Base-by-base conservation (phyloP, 2,797 vertebrate genomes). In the Rhynchotus rufescens region DNA sequence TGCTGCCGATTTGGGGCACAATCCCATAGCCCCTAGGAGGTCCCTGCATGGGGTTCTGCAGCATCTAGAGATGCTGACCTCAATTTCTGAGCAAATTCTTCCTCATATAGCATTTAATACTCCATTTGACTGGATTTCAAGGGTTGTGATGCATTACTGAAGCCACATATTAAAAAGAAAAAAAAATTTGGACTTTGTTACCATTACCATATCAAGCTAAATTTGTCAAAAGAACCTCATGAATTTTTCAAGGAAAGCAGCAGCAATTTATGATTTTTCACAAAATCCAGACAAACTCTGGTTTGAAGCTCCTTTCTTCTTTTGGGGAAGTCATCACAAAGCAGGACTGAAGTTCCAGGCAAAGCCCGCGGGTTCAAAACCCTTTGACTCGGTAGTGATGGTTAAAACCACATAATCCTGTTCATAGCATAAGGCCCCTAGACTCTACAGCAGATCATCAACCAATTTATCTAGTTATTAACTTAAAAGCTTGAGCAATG, bases 221-320 rank as follows among this genome's bases (percentile, higher is more conserved):
- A 40, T 89, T 61, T 79, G 68, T 84, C 40, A 73, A 89, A 84
- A 84, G 40, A 74, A 76, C 14, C 42, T 89, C 75, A 89, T 74
- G 34, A 80, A 89, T 84, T 75, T 89, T 89, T 80, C 62, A 79
- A 62, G 32, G 40, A 84, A 78, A 74, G 60, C 38, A 54, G 54
- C 67, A 54, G 45, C 49, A 30, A 84, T 74, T 42, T 62, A n/a
- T 84, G 75, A 62, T 84, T 79, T 89, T 74, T 74, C 74, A 89
- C 49, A 62, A 68, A 56, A 44, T 23, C 52, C 45, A 84, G 84
- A 47, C 61, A 79, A 89, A 79, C 79, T 66, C 74, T 73, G 84
- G 32, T 36, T 30, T 57, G 28, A 54, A 54, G 52, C 9, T 16
- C 52, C 30, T 54, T 19, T 54, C 28, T 54, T 54, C 28, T 54